phyloP scores from a whole-genome alignment of 2,113 vertebrate genomes.

The Rhynchopsitta pachyrhyncha region DNA sequence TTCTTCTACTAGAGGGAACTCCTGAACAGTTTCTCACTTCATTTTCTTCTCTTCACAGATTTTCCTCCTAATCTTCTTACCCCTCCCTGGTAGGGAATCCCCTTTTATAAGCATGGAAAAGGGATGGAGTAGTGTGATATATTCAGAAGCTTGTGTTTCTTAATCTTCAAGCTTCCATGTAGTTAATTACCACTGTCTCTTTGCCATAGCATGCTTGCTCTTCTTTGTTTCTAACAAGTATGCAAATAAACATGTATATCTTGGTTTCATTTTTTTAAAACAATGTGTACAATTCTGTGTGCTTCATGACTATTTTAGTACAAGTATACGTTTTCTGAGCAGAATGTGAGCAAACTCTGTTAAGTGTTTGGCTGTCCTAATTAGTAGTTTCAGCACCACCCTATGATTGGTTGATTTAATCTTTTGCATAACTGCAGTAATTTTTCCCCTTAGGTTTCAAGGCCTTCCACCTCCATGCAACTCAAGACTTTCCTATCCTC shows the following conservation, averaged over 20 bases:
- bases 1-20: not conserved
- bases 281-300: not conserved
- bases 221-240: not conserved
- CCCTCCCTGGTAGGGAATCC: not conserved
- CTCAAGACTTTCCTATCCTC: slow-evolving; percentile 35
- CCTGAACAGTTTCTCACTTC: not conserved
- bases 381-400: not conserved
- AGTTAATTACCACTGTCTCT: not conserved
- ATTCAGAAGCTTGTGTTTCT: not conserved
- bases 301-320: not conserved
- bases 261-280: not conserved
- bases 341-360: not conserved
- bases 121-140: not conserved
- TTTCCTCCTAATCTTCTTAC: not conserved
- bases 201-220: not conserved
- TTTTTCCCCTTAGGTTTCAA: slow-evolving; percentile 66
- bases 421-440: not conserved
- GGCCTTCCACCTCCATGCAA: slow-evolving; percentile 51
- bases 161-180: not conserved
- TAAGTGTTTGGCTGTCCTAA: not conserved
- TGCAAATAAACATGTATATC: not conserved
- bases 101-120: not conserved
- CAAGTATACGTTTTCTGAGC: not conserved
- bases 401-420: not conserved
- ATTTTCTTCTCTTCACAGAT: not conserved